Conservation (phyloP, 2,888 invertebrate genomes). For the Ceramica pisi region DNA sequence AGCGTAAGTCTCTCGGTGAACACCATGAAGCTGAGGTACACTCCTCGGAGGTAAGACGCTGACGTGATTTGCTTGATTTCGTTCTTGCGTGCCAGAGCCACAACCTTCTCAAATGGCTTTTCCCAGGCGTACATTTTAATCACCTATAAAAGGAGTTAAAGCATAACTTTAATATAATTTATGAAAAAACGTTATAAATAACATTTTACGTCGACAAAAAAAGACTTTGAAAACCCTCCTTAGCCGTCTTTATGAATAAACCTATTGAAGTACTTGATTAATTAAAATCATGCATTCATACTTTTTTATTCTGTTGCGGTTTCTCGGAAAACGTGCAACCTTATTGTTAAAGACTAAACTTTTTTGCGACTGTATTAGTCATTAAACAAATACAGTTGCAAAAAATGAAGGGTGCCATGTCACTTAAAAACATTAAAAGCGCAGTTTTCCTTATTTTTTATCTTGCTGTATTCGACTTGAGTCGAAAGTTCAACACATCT, state of each 20-base stretch:
- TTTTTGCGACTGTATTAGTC: no score
- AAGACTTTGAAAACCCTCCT: conserved; percentile 3
- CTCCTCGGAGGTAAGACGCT: conserved; percentile 92
- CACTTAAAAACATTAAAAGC: conserved; percentile 7
- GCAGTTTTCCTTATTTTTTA: conserved; percentile 36
- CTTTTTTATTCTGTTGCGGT: conserved; percentile 16
- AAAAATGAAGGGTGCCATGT: conserved; percentile 30
- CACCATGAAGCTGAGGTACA: conserved; percentile 94
- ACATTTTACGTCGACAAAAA: neutral
- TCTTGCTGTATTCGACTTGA: conserved; percentile 7
- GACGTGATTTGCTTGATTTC: conserved; percentile 92
- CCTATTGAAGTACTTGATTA: neutral
- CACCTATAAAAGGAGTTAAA: conserved; percentile 90
- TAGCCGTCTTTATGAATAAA: neutral
- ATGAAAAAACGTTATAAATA: conserved; percentile 1
- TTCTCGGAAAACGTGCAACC: conserved; percentile 27
- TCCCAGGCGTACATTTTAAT: conserved; percentile 99
- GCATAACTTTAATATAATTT: neutral
- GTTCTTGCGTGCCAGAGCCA: conserved; percentile 93
- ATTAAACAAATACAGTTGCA: conserved; percentile 6
- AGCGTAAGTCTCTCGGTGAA: conserved; percentile 96
- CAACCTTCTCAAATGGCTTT: conserved; percentile 96
- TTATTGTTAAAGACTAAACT: conserved; percentile 6
- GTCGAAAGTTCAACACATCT: conserved; percentile 35
- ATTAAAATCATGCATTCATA: conserved; percentile 14